A percentile compares a stretch with the other conserved stretches of the same genome.
Conservation (phyloP, 2,888 invertebrate genomes). For the Cryptus armator region DNA sequence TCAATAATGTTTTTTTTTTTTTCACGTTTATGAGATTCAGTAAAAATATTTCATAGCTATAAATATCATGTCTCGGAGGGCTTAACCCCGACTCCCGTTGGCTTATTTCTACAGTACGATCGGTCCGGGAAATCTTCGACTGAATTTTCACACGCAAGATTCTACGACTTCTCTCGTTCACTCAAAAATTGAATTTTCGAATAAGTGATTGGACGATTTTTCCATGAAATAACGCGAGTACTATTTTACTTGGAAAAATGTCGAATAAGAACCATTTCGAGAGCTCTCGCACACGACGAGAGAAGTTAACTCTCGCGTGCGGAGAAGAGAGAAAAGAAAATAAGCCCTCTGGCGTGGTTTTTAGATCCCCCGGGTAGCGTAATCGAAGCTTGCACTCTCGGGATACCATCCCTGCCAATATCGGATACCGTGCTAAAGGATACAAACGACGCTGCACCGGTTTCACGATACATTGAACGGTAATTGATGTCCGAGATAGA, state of each 20-base stretch:
- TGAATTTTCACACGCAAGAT: slow-evolving; percentile 14
- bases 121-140: neutral
- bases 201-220: slow-evolving; percentile 12
- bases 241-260: neutral
- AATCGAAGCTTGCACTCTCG: slow-evolving; percentile 58
- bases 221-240: neutral
- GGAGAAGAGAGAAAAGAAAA: slow-evolving; percentile 33
- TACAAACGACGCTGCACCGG: slow-evolving; percentile 59
- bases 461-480: slow-evolving; percentile 48
- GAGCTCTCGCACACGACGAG: slow-evolving; percentile 5
- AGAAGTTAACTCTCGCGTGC: slow-evolving; percentile 26
- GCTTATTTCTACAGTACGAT: slow-evolving; percentile 12
- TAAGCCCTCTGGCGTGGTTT: slow-evolving; percentile 38
- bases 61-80: neutral
- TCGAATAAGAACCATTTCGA: neutral
- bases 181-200: slow-evolving; percentile 28
- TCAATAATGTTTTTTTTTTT: neutral
- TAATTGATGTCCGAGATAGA: slow-evolving; percentile 62
- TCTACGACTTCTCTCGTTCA: neutral
- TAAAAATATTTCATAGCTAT: neutral
- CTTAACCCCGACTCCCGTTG: neutral
- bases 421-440: slow-evolving; percentile 61
- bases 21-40: neutral
- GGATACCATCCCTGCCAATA: slow-evolving; percentile 58
- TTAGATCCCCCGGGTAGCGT: slow-evolving; percentile 48